Percentiles rank a stretch among this genome's conserved stretches.
Conservation (phyloP, 1,140 invertebrate species). For the Nasonia giraulti region DNA sequence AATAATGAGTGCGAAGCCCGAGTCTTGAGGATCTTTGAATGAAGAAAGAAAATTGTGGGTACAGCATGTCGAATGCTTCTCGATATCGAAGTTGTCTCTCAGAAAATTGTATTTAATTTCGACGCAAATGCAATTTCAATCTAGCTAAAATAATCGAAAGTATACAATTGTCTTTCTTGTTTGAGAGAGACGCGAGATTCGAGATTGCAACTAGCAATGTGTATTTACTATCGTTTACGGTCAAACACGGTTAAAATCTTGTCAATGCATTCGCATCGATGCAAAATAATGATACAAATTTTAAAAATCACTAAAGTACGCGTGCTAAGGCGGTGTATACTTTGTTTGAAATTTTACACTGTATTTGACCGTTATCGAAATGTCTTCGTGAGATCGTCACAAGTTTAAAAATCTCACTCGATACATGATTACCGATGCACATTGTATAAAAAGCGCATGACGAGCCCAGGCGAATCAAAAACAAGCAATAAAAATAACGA, state of each 20-base stretch:
- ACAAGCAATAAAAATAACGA: constrained; percentile 62
- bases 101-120: background rate
- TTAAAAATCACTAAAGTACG: background rate
- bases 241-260: constrained; percentile 9
- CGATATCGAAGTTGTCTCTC: background rate
- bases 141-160: constrained; percentile 10
- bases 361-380: constrained; percentile 6
- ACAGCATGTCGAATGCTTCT: constrained; percentile 40
- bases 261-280: background rate
- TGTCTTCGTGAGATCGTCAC: constrained; percentile 5
- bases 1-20: constrained; percentile 17
- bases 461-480: constrained; percentile 54
- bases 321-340: background rate
- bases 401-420: constrained; percentile 23
- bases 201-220: constrained; percentile 18
- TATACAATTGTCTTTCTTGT: background rate
- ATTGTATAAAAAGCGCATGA: constrained; percentile 53
- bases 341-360: background rate
- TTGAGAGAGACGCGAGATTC: background rate
- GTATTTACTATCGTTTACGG: background rate
- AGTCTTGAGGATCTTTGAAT: constrained; percentile 1
- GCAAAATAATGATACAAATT: background rate
- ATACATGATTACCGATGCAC: constrained; percentile 30
- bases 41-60: constrained; percentile 20
- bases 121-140: background rate